Evolutionary conservation across 2,888 invertebrate genomes (phyloP).

Genomic region (Cataglyphis altisquamis): DNA sequence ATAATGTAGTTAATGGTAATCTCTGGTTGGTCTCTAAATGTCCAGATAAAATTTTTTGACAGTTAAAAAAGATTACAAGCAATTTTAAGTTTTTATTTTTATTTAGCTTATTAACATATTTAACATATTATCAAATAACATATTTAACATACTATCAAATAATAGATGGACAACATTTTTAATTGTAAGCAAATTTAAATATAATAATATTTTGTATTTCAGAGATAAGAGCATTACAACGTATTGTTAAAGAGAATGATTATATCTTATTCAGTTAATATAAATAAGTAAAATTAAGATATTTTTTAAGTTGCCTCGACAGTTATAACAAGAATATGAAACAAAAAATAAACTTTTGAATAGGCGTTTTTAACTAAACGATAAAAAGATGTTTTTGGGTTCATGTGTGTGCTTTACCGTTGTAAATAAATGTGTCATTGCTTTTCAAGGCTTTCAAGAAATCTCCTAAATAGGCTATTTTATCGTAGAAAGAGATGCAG

Average conservation of each 20-base stretch:
- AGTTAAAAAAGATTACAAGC: not conserved
- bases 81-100: not conserved
- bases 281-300: not conserved
- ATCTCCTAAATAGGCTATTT: constrained; percentile 5
- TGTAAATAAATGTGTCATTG: not conserved
- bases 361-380: not conserved
- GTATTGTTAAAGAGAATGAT: not conserved
- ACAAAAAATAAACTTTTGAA: not conserved
- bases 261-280: not conserved
- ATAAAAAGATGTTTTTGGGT: not conserved
- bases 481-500: not conserved
- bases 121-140: no score
- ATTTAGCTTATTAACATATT: not conserved
- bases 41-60: not conserved
- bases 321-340: not conserved
- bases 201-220: not conserved
- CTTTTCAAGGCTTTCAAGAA: not conserved
- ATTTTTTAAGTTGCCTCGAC: not conserved
- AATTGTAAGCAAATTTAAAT: not conserved
- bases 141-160: no score
- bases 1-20: not conserved
- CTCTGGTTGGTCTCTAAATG: not conserved
- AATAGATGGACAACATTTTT: not conserved
- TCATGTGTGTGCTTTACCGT: not conserved
- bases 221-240: not conserved